Conservation (phyloP, 2,113 vertebrate species). For the Uria lomvia region DNA sequence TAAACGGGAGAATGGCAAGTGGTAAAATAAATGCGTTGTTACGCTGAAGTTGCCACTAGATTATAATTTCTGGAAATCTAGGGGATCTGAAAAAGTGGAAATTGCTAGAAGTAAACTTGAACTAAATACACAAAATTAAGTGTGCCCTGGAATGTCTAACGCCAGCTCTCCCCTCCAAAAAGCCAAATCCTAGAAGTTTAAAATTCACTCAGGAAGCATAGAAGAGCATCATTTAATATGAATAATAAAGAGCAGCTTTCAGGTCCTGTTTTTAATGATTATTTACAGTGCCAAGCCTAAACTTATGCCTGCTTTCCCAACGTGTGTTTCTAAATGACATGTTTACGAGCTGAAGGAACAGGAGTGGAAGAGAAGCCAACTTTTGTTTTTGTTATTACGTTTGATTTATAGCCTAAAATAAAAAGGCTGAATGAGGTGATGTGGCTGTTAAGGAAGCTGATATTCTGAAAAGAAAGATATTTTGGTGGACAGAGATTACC, state of each 20-base stretch:
- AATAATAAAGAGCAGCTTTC: background rate
- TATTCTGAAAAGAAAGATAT: background rate
- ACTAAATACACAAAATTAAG: background rate
- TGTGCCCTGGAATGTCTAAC: rapidly evolving
- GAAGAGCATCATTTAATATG: background rate
- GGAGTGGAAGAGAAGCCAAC: background rate
- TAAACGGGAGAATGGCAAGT: background rate
- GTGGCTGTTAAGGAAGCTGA: background rate
- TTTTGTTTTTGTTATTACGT: background rate
- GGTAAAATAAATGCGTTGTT: background rate
- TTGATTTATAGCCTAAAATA: background rate
- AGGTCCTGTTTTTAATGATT: background rate
- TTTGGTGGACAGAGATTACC: background rate
- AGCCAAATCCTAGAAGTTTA: background rate
- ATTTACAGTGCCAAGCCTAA: background rate
- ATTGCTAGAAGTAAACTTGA: background rate
- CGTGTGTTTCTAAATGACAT: background rate
- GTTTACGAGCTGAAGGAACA: background rate
- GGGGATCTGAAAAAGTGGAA: background rate
- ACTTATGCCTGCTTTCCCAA: background rate
- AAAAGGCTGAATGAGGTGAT: background rate
- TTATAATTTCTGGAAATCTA: background rate
- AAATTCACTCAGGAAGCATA: background rate
- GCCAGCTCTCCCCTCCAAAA: background rate
- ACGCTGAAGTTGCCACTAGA: background rate